phyloP scores from a whole-genome alignment of 2,888 invertebrate genomes.

The Apocheima hispidaria region DNA sequence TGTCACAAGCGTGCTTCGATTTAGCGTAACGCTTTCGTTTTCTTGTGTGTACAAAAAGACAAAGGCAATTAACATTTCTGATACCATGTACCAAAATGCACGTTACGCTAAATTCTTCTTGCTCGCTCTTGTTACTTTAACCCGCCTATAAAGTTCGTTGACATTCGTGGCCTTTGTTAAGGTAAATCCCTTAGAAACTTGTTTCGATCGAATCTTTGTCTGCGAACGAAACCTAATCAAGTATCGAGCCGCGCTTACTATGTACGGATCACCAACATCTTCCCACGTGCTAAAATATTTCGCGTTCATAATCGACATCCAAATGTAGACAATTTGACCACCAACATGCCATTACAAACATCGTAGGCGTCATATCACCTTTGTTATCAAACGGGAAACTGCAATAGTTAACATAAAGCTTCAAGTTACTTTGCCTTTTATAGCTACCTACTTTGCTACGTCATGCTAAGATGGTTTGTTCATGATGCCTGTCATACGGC shows the following conservation, averaged over 20 bases:
- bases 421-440: constrained; percentile 38
- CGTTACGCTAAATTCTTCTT: not conserved
- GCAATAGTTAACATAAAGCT: constrained; percentile 44
- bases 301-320: constrained; percentile 55
- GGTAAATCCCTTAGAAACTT: constrained; percentile 42
- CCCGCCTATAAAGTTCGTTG: constrained; percentile 19
- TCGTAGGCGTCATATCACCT: constrained; percentile 17
- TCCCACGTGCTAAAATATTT: constrained; percentile 59
- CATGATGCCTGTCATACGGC: constrained; percentile 64
- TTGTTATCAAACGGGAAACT: constrained; percentile 52
- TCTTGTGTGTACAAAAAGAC: constrained; percentile 19
- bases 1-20: constrained; percentile 36
- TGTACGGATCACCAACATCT: constrained; percentile 50
- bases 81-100: not conserved
- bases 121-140: not conserved
- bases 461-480: constrained; percentile 70
- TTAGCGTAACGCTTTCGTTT: constrained; percentile 40
- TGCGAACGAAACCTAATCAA: constrained; percentile 24
- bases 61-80: constrained; percentile 2
- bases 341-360: constrained; percentile 6
- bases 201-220: constrained; percentile 26
- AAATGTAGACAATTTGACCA: constrained; percentile 40
- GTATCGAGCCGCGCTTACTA: constrained; percentile 30
- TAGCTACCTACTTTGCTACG: constrained; percentile 47
- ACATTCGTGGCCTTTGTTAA: constrained; percentile 20